phyloP scores from a whole-genome alignment of 2,113 vertebrate species.

The Passer domesticus region DNA sequence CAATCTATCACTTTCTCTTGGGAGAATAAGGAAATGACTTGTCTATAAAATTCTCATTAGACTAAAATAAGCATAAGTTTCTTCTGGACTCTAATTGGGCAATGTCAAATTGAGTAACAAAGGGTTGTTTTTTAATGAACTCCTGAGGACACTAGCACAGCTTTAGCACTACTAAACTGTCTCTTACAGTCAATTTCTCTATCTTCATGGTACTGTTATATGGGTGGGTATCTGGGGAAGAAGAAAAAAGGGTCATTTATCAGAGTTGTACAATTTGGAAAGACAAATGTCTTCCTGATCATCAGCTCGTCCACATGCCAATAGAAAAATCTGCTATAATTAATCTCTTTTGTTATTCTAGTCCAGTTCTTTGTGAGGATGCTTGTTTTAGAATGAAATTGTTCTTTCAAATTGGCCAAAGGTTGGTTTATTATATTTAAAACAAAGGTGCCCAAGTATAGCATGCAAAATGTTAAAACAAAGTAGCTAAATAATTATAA shows the following conservation, averaged over 20 bases:
- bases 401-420: background rate
- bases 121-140: conserved; percentile 66
- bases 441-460: background rate
- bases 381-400: background rate
- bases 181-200: conserved; percentile 33
- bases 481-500: background rate
- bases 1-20: conserved; percentile 65
- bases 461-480: background rate
- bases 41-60: conserved; percentile 75
- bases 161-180: conserved; percentile 34
- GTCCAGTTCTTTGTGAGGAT: background rate
- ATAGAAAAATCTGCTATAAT: background rate
- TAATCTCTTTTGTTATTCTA: background rate
- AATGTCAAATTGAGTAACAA: conserved; percentile 66
- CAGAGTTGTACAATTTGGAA: background rate
- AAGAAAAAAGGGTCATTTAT: conserved; percentile 38
- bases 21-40: conserved; percentile 68
- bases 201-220: conserved; percentile 31
- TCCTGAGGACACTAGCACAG: conserved; percentile 54
- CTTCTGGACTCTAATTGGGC: conserved; percentile 56
- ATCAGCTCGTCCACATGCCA: background rate
- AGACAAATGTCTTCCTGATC: conserved; percentile 44
- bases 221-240: background rate
- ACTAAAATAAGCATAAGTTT: conserved; percentile 68
- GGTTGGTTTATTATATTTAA: background rate